Base-by-base conservation (phyloP, 2,113 vertebrate species). In the Vulpes ferrilata region DNA sequence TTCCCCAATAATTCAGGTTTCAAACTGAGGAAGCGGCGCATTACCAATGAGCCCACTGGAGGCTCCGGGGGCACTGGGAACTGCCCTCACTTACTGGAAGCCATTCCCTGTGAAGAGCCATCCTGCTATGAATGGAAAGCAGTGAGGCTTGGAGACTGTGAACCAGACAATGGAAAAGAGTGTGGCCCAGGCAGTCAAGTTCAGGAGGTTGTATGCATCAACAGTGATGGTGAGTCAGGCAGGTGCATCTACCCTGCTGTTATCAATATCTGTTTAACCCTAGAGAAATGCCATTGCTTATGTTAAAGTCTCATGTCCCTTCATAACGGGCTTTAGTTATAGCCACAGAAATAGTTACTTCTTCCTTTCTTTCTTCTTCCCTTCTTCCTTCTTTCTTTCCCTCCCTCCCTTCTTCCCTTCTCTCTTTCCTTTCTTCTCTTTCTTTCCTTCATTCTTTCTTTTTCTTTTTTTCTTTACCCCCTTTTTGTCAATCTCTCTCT, bases 81-180 rank as follows among this genome's bases (percentile, higher is more conserved):
- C 98, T 99, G 99, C 92, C 99, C 99, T 4, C 99, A 99, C 97
- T 99, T 99, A 71, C 98, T 99, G 98, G 99, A 99, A 99, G 99
- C 99, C 57, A 99, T 99, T 92, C 99, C 99, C 0, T 99, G 99
- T 90, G 99, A 99, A 7, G 99, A 99, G 51, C 99, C 99, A 15
- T 99, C 98, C 23, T 99, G 99, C 96, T 99, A 99, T 5, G 98
- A 98, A 60, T 99, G 99, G 99, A 99, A 98, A 73, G 98, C 99
- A 27, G 91, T 98, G 8, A 97, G 98, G 48, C 98, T 99, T 27
- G 99, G 99, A 57, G 98, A 98, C 59, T 99, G 99, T n/a, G 81
- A 99, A 59, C 99, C 99, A 0, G 99, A 99, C 6, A 99, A 99
- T 0, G 99, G 98, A 64, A 99, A 98, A 89, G 97, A 98, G 0